Evolutionary conservation across 2,113 vertebrate species (phyloP).

Genomic region (Mesocricetus auratus): DNA sequence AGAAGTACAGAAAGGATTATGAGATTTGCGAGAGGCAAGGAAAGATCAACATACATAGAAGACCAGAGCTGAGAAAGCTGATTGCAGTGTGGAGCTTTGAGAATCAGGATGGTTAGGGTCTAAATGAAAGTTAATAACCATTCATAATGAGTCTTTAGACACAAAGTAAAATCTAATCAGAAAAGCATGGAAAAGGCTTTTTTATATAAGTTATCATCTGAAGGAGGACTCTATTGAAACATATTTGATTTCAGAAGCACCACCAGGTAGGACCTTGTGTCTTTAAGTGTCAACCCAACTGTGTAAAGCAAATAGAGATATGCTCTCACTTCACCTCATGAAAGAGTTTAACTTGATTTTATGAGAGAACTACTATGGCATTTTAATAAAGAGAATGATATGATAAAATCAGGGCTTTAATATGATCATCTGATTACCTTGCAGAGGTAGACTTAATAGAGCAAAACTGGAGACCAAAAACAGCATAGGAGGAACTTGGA

Average conservation of each 20-base stretch:
- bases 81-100: not conserved
- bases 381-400: not conserved
- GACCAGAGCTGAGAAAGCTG: not conserved
- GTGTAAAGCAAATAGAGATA: not conserved
- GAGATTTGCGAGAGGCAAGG: not conserved
- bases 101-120: not conserved
- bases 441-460: not conserved
- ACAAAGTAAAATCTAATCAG: not conserved
- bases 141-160: not conserved
- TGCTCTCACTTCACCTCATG: not conserved
- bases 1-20: slow-evolving; percentile 51
- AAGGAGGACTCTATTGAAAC: not conserved
- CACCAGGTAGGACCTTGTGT: not conserved
- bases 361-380: not conserved
- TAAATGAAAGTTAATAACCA: not conserved
- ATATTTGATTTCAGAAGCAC: not conserved
- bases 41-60: not conserved
- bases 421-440: not conserved
- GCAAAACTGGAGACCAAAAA: not conserved
- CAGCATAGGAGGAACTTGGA: not conserved
- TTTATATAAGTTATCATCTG: not conserved
- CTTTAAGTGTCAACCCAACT: not conserved
- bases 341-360: not conserved
- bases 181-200: not conserved
- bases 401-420: not conserved